These are phyloP conservation scores for Phengaris alcon DNA, from an alignment of 2,888 invertebrate species.

Conservation along the genomic window DNA sequence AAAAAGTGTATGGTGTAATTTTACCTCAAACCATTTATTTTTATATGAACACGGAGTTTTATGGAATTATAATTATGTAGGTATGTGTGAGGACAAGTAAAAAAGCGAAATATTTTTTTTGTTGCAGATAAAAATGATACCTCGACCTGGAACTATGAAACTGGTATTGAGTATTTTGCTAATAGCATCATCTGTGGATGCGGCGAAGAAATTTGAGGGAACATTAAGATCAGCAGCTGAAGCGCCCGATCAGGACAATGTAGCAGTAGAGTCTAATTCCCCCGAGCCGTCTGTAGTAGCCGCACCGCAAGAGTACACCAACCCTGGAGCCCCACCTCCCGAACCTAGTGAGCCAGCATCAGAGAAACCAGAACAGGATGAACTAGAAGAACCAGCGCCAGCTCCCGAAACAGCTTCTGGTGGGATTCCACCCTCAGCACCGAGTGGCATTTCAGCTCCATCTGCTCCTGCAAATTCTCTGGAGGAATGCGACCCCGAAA, in stretches of 20 bases:
- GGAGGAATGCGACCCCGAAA: slow-evolving; percentile 92
- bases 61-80: slow-evolving; percentile 13
- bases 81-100: background rate
- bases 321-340: slow-evolving; percentile 64
- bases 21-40: slow-evolving; percentile 10
- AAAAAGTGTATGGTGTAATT: slow-evolving; percentile 9
- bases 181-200: slow-evolving; percentile 67
- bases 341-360: slow-evolving; percentile 46
- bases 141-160: slow-evolving; percentile 73
- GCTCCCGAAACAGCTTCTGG: slow-evolving; percentile 71
- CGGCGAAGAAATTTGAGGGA: slow-evolving; percentile 72
- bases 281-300: slow-evolving; percentile 69
- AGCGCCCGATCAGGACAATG: slow-evolving; percentile 72
- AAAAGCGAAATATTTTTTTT: slow-evolving; percentile 30
- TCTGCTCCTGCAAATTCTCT: slow-evolving; percentile 77
- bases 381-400: slow-evolving; percentile 45
- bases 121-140: slow-evolving; percentile 55
- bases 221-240: slow-evolving; percentile 71
- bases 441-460: slow-evolving; percentile 72
- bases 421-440: slow-evolving; percentile 71
- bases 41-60: background rate
- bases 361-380: slow-evolving; percentile 45
- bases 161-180: slow-evolving; percentile 68
- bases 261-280: slow-evolving; percentile 68
- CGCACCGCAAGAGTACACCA: slow-evolving; percentile 69